A percentile compares a stretch with the other conserved stretches of the same genome.
Conservation (phyloP, 2,888 invertebrate species). For the Dioctria rufipes region DNA sequence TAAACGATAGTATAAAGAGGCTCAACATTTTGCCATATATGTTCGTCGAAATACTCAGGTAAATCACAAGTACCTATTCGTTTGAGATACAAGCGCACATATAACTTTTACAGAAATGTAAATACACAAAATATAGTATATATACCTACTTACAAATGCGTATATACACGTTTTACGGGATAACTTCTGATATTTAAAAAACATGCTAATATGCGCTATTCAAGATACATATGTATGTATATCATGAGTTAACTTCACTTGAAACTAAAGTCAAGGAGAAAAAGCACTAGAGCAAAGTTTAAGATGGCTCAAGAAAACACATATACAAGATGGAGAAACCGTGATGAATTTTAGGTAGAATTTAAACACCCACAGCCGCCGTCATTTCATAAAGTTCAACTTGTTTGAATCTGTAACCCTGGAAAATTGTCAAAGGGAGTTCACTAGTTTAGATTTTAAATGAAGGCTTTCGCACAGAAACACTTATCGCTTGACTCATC, state of each 20-base stretch:
- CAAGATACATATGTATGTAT: not conserved
- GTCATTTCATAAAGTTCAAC: conserved; percentile 21
- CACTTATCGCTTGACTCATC: conserved; percentile 1
- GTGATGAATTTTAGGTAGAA: conserved; percentile 35
- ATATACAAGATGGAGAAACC: conserved; percentile 18
- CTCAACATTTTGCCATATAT: conserved; percentile 2
- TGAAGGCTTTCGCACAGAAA: conserved; percentile 35
- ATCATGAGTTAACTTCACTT: not conserved
- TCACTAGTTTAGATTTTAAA: conserved; percentile 39
- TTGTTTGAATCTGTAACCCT: conserved; percentile 30
- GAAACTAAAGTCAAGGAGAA: too few relatives aligned
- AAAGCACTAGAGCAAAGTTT: not conserved
- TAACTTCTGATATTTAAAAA: conserved; percentile 3
- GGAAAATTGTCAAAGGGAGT: conserved; percentile 40
- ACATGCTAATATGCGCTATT: not conserved
- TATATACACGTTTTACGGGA: not conserved
- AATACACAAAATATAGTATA: not conserved
- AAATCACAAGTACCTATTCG: not conserved
- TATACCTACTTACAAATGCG: not conserved
- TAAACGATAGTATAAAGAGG: conserved; percentile 30
- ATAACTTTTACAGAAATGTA: not conserved
- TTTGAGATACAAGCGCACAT: too few relatives aligned
- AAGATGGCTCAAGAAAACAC: not conserved
- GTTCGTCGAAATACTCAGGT: not conserved
- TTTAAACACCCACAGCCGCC: not conserved